phyloP scores from a whole-genome alignment of 2,888 invertebrate genomes.

The Ophioninae sp. region DNA sequence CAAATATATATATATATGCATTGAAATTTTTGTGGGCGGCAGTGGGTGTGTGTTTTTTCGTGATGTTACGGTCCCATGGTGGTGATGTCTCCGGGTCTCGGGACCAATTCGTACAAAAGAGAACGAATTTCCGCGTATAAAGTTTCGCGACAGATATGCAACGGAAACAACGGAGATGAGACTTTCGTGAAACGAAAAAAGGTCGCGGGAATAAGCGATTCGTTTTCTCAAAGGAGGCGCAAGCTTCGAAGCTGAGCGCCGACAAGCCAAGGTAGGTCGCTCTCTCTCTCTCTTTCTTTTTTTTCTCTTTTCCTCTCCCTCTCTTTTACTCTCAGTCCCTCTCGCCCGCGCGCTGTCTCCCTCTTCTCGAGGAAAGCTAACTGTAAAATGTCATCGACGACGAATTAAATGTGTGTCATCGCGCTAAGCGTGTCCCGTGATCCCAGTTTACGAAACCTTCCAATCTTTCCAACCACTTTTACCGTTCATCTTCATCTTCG shows the following conservation, averaged over 20 bases:
- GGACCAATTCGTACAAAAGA: conserved; percentile 32
- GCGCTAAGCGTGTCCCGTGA: conserved; percentile 25
- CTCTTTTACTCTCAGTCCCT: conserved; percentile 30
- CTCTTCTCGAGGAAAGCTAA: conserved; percentile 70
- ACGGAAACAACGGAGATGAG: conserved; percentile 35
- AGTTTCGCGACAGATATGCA: conserved; percentile 32
- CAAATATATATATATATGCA: neutral
- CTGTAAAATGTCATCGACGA: conserved; percentile 79
- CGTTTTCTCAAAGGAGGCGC: conserved; percentile 24
- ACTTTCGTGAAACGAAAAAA: conserved; percentile 20
- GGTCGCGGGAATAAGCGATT: conserved; percentile 29
- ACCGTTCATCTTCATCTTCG: conserved; percentile 25
- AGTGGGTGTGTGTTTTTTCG: conserved; percentile 24
- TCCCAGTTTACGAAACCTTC: conserved; percentile 48
- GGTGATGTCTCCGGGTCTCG: conserved; percentile 42
- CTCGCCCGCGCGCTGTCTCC: conserved; percentile 8
- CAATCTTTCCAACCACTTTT: neutral
- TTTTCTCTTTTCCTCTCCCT: neutral
- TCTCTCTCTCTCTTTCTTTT: conserved; percentile 5
- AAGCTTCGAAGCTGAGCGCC: conserved; percentile 22
- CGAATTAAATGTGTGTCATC: conserved; percentile 79
- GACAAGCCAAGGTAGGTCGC: conserved; percentile 56
- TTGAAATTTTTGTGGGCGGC: conserved; percentile 10
- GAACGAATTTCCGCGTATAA: conserved; percentile 26
- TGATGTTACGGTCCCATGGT: conserved; percentile 47